Percentiles rank a stretch among this genome's conserved stretches.
Conservation (phyloP, 92 coral and sea anemone genomes). For the Muricea muricata region DNA sequence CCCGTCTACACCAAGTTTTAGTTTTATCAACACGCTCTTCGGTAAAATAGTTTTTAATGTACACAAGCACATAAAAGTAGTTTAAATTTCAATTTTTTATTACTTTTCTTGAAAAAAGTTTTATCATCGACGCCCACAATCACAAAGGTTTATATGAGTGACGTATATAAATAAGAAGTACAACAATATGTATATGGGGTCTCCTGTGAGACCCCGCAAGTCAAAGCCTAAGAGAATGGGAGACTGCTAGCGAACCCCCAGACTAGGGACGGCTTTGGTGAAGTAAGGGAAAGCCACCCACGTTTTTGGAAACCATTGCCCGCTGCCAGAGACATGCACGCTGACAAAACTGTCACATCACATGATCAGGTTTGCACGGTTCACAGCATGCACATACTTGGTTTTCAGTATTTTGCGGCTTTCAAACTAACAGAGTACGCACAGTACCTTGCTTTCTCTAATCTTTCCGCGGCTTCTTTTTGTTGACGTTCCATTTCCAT, state of each 20-base stretch:
- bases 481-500: constrained; percentile 83
- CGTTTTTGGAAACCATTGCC: neutral
- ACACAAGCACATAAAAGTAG: neutral
- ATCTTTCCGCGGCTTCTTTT: constrained; percentile 85
- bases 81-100: no score
- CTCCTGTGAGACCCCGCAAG: constrained; percentile 68
- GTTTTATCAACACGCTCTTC: neutral
- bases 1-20: neutral
- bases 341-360: neutral
- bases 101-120: neutral
- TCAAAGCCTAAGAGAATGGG: constrained; percentile 91
- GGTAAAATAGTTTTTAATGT: neutral
- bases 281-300: constrained; percentile 33
- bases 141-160: neutral
- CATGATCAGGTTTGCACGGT: neutral
- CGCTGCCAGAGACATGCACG: neutral
- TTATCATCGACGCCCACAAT: constrained; percentile 8
- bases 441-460: constrained; percentile 98
- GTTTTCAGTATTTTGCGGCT: no score
- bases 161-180: neutral
- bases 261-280: constrained; percentile 85
- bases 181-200: constrained; percentile 23
- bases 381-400: neutral
- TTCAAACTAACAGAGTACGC: no score
- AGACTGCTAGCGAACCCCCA: constrained; percentile 94